Percentiles rank a stretch among this genome's conserved stretches.
These are phyloP conservation scores for Atta texana DNA, from an alignment of 1,140 invertebrate species.

Conservation along the genomic window DNA sequence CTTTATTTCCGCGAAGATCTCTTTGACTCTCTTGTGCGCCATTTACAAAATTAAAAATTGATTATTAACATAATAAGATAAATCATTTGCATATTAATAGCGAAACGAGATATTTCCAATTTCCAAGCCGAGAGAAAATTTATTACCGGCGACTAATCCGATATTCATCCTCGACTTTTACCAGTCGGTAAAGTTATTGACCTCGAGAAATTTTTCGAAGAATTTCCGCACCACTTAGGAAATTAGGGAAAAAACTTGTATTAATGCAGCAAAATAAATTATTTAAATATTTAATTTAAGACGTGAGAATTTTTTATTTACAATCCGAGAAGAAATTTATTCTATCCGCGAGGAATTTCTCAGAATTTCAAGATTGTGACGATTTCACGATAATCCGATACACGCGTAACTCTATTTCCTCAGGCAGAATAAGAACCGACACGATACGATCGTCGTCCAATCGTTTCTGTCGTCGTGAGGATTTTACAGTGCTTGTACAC, in stretches of 20 bases:
- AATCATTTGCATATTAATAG: constrained; percentile 22
- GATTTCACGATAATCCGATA: constrained; percentile 35
- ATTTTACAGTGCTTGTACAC: constrained; percentile 27
- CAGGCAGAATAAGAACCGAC: constrained; percentile 31
- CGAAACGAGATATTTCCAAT: not conserved
- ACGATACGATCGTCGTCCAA: constrained; percentile 48
- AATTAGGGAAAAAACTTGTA: not conserved
- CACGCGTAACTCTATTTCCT: constrained; percentile 59
- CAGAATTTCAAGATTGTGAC: not conserved
- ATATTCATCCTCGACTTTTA: not conserved
- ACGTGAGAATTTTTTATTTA: not conserved
- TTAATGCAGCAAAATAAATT: not conserved
- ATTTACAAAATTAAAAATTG: constrained; percentile 10
- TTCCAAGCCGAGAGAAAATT: constrained; percentile 1
- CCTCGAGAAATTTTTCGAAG: not conserved
- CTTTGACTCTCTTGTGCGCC: not conserved
- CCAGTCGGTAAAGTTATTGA: not conserved
- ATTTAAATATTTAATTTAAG: not conserved
- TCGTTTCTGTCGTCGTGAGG: constrained; percentile 18
- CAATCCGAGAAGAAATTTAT: not conserved
- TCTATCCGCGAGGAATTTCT: not conserved
- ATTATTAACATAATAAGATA: constrained; percentile 19
- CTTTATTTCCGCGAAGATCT: not conserved
- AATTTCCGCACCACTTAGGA: not conserved
- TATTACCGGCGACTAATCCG: constrained; percentile 29